phyloP scores from a whole-genome alignment of 2,797 vertebrate species.

The Gephyroberyx darwinii region DNA sequence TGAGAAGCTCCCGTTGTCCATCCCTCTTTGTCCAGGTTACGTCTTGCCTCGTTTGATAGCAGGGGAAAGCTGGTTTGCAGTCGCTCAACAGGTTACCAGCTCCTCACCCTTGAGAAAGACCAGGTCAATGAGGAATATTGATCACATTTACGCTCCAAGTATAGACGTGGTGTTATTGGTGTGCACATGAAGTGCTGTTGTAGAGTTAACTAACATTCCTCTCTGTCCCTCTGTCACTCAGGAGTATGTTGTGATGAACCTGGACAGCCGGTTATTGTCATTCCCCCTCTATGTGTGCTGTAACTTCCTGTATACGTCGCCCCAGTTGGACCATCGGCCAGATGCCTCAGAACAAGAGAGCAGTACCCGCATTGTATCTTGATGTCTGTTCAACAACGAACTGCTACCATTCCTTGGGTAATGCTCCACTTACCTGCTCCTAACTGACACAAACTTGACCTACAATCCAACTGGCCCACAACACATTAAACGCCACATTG shows the following conservation, averaged over 20 bases:
- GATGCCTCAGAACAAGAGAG: constrained; percentile 76
- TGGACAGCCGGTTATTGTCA: constrained; percentile 92
- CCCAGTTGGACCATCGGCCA: constrained; percentile 80
- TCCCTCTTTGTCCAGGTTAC: constrained; percentile 81
- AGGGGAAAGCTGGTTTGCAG: constrained; percentile 92
- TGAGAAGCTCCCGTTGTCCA: neutral
- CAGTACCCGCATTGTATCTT: constrained; percentile 67
- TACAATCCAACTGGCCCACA: constrained; percentile 29
- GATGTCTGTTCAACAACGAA: constrained; percentile 49
- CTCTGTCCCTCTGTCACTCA: constrained; percentile 52
- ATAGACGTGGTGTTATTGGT: neutral
- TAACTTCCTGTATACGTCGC: constrained; percentile 94
- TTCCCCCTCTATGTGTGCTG: constrained; percentile 98
- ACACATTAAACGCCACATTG: constrained; percentile 37
- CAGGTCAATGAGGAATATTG: constrained; percentile 79
- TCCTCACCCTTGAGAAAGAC: constrained; percentile 95
- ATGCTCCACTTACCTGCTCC: constrained; percentile 19
- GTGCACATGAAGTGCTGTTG: neutral
- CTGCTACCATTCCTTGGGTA: constrained; percentile 42
- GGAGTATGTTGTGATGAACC: constrained; percentile 97
- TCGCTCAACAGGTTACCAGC: constrained; percentile 93
- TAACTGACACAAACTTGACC: constrained; percentile 35
- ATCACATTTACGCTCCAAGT: neutral
- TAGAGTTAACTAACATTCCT: neutral
- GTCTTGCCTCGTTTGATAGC: constrained; percentile 92